These are phyloP conservation scores for Mionectes macconnelli DNA, from an alignment of 2,113 vertebrate species.

Conservation along the genomic window DNA sequence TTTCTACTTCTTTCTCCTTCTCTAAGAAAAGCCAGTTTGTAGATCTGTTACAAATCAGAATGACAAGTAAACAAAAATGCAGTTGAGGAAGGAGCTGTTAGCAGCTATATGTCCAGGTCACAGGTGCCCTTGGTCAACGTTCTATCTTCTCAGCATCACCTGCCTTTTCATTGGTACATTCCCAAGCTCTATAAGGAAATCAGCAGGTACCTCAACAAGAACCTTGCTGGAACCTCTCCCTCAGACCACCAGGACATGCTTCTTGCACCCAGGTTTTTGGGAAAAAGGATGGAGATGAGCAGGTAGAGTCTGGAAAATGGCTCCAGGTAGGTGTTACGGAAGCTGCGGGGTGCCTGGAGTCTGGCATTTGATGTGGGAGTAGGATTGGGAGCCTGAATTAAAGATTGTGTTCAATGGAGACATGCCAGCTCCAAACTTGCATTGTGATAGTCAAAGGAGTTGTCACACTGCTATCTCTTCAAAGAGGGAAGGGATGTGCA, in stretches of 20 bases:
- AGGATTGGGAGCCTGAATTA: background rate
- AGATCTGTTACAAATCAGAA: background rate
- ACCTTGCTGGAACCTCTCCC: background rate
- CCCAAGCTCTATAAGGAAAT: background rate
- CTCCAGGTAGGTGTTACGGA: rapidly evolving
- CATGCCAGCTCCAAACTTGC: background rate
- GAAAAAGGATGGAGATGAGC: background rate
- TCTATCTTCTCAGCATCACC: background rate
- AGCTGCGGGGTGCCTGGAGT: background rate
- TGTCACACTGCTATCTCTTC: background rate
- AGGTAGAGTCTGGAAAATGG: background rate
- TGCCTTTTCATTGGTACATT: background rate
- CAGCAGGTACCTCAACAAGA: background rate
- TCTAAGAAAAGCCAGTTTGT: background rate
- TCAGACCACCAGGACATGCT: background rate
- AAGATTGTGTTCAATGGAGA: background rate
- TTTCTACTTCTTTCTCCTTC: background rate
- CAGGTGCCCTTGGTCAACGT: background rate
- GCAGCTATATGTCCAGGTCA: background rate
- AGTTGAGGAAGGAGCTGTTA: background rate
- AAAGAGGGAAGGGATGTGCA: background rate
- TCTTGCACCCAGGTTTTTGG: background rate
- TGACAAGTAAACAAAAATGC: background rate
- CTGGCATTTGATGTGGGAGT: background rate
- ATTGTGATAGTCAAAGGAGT: background rate